phyloP scores from a whole-genome alignment of 2,113 vertebrate species.

The Tragelaphus strepsiceros region DNA sequence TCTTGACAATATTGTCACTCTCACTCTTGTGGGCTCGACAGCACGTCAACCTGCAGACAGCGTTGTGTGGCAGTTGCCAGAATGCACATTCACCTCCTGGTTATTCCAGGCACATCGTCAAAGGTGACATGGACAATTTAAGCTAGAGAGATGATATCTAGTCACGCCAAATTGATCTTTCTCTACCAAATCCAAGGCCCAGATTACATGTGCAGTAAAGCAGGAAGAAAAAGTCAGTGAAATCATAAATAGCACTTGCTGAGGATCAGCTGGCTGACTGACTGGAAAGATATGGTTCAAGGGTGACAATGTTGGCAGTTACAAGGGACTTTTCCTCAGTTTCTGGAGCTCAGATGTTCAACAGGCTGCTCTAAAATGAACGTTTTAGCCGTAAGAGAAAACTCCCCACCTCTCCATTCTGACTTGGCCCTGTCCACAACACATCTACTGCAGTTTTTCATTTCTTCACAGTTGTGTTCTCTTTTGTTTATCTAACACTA shows the following conservation, averaged over 20 bases:
- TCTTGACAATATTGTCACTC: neutral
- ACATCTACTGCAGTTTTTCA: neutral
- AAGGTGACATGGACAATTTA: neutral
- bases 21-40: neutral
- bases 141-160: neutral
- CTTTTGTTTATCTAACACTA: constrained; percentile 23
- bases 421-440: neutral
- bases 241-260: neutral
- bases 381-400: neutral
- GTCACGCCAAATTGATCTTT: neutral
- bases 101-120: neutral
- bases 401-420: neutral
- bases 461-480: neutral
- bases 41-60: neutral
- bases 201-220: neutral
- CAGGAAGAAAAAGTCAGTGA: neutral
- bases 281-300: neutral
- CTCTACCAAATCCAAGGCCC: neutral
- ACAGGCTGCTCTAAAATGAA: neutral
- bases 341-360: constrained; percentile 21
- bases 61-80: neutral
- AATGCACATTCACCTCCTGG: neutral
- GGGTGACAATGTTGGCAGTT: neutral
- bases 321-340: neutral
- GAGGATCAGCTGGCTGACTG: neutral